Evolutionary conservation across 2,888 invertebrate genomes (phyloP).

Genomic region (Sisyra nigra): DNA sequence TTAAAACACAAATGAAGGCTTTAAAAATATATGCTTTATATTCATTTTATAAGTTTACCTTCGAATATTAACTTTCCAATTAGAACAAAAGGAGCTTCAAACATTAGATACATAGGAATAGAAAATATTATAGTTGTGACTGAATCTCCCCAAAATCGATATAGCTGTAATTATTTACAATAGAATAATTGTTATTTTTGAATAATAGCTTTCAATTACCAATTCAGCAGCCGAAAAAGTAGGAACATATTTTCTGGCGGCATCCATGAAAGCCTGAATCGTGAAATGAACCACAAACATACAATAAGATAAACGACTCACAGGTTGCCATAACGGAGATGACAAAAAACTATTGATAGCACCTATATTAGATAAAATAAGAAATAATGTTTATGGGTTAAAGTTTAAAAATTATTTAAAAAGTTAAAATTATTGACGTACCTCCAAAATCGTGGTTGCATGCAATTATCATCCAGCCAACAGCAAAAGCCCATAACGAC

Average conservation of each 20-base stretch:
- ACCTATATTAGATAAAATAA: constrained; percentile 23
- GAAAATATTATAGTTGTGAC: constrained; percentile 24
- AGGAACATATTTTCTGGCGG: neutral
- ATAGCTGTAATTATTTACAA: constrained; percentile 19
- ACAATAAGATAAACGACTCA: constrained; percentile 35
- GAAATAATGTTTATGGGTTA: neutral
- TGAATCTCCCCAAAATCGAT: constrained; percentile 29
- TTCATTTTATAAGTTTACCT: constrained; percentile 10
- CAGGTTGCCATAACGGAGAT: constrained; percentile 30
- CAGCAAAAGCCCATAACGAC: constrained; percentile 12
- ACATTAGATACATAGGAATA: constrained; percentile 27
- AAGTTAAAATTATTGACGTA: too few relatives aligned
- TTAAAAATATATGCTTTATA: neutral
- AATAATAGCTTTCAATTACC: neutral
- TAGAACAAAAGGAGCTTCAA: constrained; percentile 30
- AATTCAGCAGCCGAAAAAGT: too few relatives aligned
- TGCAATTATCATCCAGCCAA: constrained; percentile 15
- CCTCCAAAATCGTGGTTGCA: constrained; percentile 8
- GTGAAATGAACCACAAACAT: constrained; percentile 33
- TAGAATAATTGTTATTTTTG: neutral
- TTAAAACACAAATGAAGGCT: neutral
- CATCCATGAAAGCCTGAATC: neutral
- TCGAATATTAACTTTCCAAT: constrained; percentile 23
- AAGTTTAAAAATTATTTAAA: neutral
- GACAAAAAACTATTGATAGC: constrained; percentile 35